Base-by-base conservation (phyloP, 2,888 invertebrate genomes). In the Macrosiphum euphorbiae region DNA sequence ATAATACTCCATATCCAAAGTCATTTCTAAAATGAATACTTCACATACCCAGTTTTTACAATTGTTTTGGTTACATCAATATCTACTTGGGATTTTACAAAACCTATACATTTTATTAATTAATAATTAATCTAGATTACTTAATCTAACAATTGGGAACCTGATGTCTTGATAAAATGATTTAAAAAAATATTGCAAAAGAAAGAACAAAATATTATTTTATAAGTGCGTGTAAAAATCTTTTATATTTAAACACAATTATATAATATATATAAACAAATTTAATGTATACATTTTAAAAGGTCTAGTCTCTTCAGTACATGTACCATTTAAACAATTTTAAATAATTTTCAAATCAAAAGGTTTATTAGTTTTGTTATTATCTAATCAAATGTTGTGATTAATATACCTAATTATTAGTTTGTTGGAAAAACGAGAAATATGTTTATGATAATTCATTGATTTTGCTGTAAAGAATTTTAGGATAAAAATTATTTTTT, bases 161-260 rank as follows among this genome's bases (percentile, higher is more conserved):
- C 2, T 35, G 16, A 67, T 67, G 1, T 67, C n/a, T 16, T 35
- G 35, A 67, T 67, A 1, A n/a, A 67, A 35, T 67, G 1, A 67
- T 67, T 35, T 78, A 20, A 35, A n/a, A n/a, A 50, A 24, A 87
- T 5, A 87, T 50, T 52, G 50, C 44, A 50, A 50, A 67, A 35
- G 24, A 61, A 92, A 28, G 50, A 44, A 88, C 41, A 61, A 44
- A 67, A 61, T 47, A 61, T 26, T 55, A n/a, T 84, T 87, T 92
- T 61, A 52, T 52, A 35, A 58, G 86, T 47, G 58, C 20, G n/a
- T 50, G 28, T 87, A 61, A 50, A 90, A 92, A 78, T 92, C 7
- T 78, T 35, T 78, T 92, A 78, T 92, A 88, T 86, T 92, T 88
- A 88, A 87, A 92, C 52, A 88, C 61, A 92, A 52, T 87, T 35